Base-by-base conservation (phyloP, 1,140 invertebrate genomes). In the Trichoplusia ni region DNA sequence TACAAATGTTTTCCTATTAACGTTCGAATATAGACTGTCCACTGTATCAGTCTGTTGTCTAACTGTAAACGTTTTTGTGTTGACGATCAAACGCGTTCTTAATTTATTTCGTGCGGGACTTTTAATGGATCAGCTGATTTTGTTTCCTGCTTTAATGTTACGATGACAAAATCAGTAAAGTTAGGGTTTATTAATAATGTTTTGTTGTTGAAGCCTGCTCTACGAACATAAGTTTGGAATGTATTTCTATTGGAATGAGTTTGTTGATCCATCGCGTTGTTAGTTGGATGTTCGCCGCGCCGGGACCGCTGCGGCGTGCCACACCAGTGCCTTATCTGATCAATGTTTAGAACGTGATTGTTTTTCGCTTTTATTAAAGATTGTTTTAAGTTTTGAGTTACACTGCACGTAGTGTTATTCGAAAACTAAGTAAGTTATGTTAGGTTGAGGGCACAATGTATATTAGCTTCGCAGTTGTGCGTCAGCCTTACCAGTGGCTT, bases 281-380 rank as follows among this genome's bases (percentile, higher is more conserved):
- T 56, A 5, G 51, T 56, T 11, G 14, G 29, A 31, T 44, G 35
- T 38, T 19, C 9, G 21, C 49, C 33, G 18, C 11, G 35, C 11
- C 18, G 13, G n/a, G 13, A 16, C n/a, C 23, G 40, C 42, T 47
- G 25, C 18, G 54, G 38, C 37, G 16, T 60, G 46, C 19, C 40
- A 9, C 37, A 60, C 19, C 56, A 84, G 82, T 84, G 82, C 80
- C 82, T 84, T 84, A 82, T 61, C 46, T 37, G 60, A 64, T 54
- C 59, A 51, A 58, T 60, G 56, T 67, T 67, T 65, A 71, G 38
- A 64, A 54, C 47, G 37, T 54, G 42, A 63, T 37, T 47, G 23
- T 46, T 37, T 35, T 56, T 61, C 40, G 51, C 47, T 61, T 61
- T 38, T 59, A 21, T 46, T 42, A 23, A n/a, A 29, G 31, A 11